Conservation (phyloP, 2,797 vertebrate genomes). For the Cichlasoma orientale region DNA sequence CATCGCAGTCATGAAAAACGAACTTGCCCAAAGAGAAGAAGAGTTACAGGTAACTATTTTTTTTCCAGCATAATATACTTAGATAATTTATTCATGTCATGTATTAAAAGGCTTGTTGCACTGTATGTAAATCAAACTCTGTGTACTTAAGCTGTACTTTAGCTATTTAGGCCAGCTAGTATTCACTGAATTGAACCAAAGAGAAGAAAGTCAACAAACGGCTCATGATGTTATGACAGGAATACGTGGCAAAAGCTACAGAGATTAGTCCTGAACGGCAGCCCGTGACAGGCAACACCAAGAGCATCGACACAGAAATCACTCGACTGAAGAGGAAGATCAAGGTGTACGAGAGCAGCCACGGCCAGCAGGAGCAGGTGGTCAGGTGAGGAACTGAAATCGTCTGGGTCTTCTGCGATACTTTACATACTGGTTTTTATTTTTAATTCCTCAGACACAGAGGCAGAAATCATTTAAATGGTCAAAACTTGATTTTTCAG, state of each 20-base stretch:
- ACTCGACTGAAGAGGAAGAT: conserved; percentile 69
- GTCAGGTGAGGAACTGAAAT: conserved; percentile 55
- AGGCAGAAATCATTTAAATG: neutral
- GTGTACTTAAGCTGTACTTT: neutral
- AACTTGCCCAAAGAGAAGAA: conserved; percentile 38
- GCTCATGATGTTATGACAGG: conserved; percentile 29
- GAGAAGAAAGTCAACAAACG: neutral
- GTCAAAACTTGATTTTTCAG: neutral
- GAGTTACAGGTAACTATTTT: conserved; percentile 48
- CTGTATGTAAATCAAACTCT: no score
- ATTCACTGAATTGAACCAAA: neutral
- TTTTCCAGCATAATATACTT: no score
- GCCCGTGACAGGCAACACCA: conserved; percentile 54
- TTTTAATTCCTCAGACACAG: neutral
- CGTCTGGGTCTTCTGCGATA: neutral
- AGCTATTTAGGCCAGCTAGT: fast-evolving
- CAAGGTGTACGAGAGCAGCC: conserved; percentile 64
- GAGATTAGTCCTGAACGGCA: conserved; percentile 70
- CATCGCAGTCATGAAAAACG: conserved; percentile 44
- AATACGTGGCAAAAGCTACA: conserved; percentile 54
- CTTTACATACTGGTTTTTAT: no score
- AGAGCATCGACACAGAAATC: conserved; percentile 71
- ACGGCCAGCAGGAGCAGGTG: conserved; percentile 73
- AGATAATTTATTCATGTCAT: neutral
- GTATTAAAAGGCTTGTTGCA: neutral